Evolutionary conservation across 2,113 vertebrate species (phyloP).

Genomic region (Brachypodius melanocephalos): DNA sequence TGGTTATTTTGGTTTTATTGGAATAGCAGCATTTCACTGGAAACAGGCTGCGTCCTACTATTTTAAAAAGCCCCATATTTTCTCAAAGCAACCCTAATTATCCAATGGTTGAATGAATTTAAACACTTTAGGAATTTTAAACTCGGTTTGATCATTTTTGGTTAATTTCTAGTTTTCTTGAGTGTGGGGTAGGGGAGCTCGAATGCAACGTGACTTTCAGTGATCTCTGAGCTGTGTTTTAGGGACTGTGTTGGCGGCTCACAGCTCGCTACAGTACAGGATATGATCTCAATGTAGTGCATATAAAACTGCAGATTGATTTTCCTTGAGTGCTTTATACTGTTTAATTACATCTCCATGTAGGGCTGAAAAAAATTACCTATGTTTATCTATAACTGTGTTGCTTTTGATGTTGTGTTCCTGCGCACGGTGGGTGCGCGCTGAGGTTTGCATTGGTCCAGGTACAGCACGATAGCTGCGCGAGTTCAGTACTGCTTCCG

Average conservation of each 20-base stretch:
- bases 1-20: slow-evolving; percentile 70
- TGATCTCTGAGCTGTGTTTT: slow-evolving; percentile 65
- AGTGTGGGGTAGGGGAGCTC: not conserved
- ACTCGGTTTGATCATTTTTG: slow-evolving; percentile 67
- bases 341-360: slow-evolving; percentile 86
- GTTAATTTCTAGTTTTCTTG: slow-evolving; percentile 76
- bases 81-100: not conserved
- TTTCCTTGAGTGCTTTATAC: slow-evolving; percentile 89
- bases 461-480: slow-evolving; percentile 75
- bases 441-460: slow-evolving; percentile 73
- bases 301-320: slow-evolving; percentile 77
- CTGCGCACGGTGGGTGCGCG: slow-evolving; percentile 62
- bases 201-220: slow-evolving; percentile 62
- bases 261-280: slow-evolving; percentile 74
- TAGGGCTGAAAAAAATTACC: slow-evolving; percentile 83
- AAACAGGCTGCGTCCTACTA: slow-evolving; percentile 55
- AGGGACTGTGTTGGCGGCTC: slow-evolving; percentile 56
- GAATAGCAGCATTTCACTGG: slow-evolving; percentile 63
- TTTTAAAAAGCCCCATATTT: slow-evolving; percentile 40
- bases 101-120: slow-evolving; percentile 66
- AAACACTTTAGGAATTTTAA: slow-evolving; percentile 72
- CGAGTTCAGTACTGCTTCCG: slow-evolving; percentile 76
- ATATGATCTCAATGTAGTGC: slow-evolving; percentile 80
- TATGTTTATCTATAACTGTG: slow-evolving; percentile 83
- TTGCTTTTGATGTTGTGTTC: slow-evolving; percentile 82